Percentiles rank a stretch among this genome's conserved stretches.
phyloP scores from a whole-genome alignment of 2,113 vertebrate species.

The Piaya cayana region DNA sequence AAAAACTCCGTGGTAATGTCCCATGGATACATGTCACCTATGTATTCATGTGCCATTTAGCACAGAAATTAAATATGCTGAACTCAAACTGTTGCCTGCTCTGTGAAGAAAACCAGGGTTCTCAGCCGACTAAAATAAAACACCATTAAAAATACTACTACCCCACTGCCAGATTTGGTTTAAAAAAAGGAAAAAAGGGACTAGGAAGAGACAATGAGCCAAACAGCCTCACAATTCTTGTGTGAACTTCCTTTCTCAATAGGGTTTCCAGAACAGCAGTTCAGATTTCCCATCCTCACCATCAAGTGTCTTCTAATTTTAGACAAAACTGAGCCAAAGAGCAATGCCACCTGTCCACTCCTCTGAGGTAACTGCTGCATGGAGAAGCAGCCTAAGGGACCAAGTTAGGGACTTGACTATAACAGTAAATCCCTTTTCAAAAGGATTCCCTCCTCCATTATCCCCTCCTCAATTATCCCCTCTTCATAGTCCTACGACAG shows the following conservation, averaged over 20 bases:
- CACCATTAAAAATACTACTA: neutral
- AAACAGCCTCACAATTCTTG: neutral
- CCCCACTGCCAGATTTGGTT: neutral
- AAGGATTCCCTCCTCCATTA: neutral
- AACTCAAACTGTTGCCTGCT: neutral
- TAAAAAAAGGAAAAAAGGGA: neutral
- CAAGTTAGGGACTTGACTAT: neutral
- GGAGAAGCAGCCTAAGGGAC: neutral
- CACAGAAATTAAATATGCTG: neutral
- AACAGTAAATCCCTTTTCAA: neutral
- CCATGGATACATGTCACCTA: fast-evolving
- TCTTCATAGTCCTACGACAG: neutral
- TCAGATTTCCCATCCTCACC: neutral
- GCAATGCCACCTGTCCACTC: too few species aligned
- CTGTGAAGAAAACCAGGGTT: neutral
- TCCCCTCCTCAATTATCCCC: fast-evolving
- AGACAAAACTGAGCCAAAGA: neutral
- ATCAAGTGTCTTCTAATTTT: neutral
- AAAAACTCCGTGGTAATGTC: neutral
- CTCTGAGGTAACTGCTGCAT: too few species aligned
- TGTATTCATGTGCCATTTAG: neutral
- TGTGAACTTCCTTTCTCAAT: neutral
- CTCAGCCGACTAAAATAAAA: neutral
- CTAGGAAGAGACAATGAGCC: neutral
- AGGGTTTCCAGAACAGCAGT: neutral